Conservation (phyloP, 2,888 invertebrate genomes). For the Ophioninae sp. region DNA sequence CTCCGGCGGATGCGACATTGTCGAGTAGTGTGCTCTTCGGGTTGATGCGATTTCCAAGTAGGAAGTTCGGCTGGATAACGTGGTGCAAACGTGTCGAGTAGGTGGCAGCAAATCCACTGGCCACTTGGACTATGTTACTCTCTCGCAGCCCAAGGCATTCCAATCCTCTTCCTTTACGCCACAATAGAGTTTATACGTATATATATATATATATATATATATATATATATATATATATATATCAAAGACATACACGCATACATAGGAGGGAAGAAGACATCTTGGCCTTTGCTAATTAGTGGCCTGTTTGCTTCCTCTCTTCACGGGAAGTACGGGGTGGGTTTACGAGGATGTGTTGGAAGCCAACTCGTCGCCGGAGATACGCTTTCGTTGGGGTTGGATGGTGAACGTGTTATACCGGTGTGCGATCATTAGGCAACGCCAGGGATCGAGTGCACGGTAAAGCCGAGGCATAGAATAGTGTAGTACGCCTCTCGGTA, state of each 20-base stretch:
- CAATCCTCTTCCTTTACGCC: constrained; percentile 41
- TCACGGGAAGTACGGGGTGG: constrained; percentile 19
- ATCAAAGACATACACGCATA: constrained; percentile 41
- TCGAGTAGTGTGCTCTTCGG: constrained; percentile 58
- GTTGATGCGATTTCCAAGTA: constrained; percentile 67
- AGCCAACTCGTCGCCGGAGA: constrained; percentile 67
- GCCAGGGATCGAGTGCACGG: constrained; percentile 44
- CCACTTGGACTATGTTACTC: constrained; percentile 49
- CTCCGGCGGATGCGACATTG: constrained; percentile 54
- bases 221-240: neutral
- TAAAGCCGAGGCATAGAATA: constrained; percentile 31
- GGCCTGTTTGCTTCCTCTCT: constrained; percentile 67
- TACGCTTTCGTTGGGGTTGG: constrained; percentile 63
- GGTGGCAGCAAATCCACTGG: constrained; percentile 53
- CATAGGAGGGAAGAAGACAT: constrained; percentile 55
- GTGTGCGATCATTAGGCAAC: constrained; percentile 67
- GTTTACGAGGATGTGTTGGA: constrained; percentile 55
- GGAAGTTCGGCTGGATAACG: constrained; percentile 67
- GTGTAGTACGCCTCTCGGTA: constrained; percentile 1
- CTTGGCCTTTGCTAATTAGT: constrained; percentile 71
- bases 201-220: constrained; percentile 2
- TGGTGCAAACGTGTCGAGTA: constrained; percentile 58
- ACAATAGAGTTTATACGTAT: constrained; percentile 31
- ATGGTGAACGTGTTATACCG: constrained; percentile 60
- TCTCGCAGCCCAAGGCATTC: constrained; percentile 43